These are phyloP conservation scores for Miltochrista miniata DNA, from an alignment of 2,888 invertebrate genomes.

Conservation along the genomic window DNA sequence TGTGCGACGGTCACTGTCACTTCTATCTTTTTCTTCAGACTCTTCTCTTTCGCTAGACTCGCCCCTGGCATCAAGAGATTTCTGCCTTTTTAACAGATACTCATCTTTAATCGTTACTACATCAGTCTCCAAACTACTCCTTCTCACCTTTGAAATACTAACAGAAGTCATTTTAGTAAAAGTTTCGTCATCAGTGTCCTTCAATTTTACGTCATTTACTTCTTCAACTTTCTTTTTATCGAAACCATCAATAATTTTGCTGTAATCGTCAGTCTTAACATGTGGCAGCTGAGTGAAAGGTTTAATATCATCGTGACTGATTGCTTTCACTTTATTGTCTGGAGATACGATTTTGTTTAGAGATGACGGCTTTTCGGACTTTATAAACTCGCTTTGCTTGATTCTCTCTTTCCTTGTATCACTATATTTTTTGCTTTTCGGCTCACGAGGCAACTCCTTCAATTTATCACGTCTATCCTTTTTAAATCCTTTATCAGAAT, in stretches of 20 bases:
- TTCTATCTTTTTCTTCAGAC: slow-evolving; percentile 78
- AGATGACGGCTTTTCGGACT: slow-evolving; percentile 68
- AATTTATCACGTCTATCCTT: slow-evolving; percentile 72
- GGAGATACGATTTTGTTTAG: slow-evolving; percentile 67
- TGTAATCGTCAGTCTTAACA: slow-evolving; percentile 76
- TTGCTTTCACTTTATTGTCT: slow-evolving; percentile 63
- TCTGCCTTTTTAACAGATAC: slow-evolving; percentile 75
- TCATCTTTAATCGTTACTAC: slow-evolving; percentile 63
- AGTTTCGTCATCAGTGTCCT: slow-evolving; percentile 67
- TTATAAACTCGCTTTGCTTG: slow-evolving; percentile 59
- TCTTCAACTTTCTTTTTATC: slow-evolving; percentile 73
- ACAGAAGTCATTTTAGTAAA: slow-evolving; percentile 45
- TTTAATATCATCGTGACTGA: slow-evolving; percentile 73
- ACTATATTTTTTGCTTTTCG: slow-evolving; percentile 77
- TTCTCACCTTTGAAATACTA: slow-evolving; percentile 52
- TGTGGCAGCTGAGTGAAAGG: slow-evolving; percentile 79
- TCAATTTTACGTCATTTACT: slow-evolving; percentile 41
- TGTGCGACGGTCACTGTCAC: slow-evolving; percentile 81
- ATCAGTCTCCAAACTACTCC: slow-evolving; percentile 70
- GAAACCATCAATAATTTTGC: slow-evolving; percentile 74
- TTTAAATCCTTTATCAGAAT: slow-evolving; percentile 59
- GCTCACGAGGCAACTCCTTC: slow-evolving; percentile 74
- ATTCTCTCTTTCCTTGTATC: slow-evolving; percentile 76
- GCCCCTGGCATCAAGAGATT: slow-evolving; percentile 83
- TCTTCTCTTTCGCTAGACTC: slow-evolving; percentile 81